phyloP scores from a whole-genome alignment of 2,113 vertebrate species.

The Hippocampus abdominalis region DNA sequence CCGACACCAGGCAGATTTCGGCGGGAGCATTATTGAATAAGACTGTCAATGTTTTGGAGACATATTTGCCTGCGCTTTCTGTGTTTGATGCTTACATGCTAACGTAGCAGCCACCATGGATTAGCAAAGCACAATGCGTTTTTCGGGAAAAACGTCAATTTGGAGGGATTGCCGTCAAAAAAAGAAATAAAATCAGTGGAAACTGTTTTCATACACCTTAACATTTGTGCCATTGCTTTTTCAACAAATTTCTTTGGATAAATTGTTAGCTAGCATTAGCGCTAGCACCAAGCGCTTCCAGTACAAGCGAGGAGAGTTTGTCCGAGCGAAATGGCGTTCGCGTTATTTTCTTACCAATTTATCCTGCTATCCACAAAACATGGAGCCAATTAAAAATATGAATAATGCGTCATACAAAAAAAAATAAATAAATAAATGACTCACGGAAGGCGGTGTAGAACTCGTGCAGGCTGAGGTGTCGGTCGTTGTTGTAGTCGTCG shows the following conservation, averaged over 20 bases:
- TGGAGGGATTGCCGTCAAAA: not conserved
- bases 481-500: slow-evolving; percentile 89
- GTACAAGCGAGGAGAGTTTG: too few species aligned
- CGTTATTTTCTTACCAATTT: not conserved
- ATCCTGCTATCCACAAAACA: not conserved
- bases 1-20: not conserved
- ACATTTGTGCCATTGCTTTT: too few species aligned
- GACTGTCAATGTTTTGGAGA: not conserved
- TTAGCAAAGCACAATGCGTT: not conserved
- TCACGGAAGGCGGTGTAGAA: slow-evolving; percentile 94
- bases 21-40: not conserved
- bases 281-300: too few species aligned
- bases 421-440: slow-evolving; percentile 46
- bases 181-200: too few species aligned
- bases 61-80: not conserved
- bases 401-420: not conserved
- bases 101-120: not conserved
- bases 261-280: too few species aligned
- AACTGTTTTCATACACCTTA: too few species aligned
- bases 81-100: not conserved
- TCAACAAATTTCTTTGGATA: too few species aligned
- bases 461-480: slow-evolving; percentile 82
- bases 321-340: too few species aligned
- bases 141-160: not conserved
- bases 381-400: not conserved